Conservation (phyloP, 2,888 invertebrate species). For the Drosophila colorata region DNA sequence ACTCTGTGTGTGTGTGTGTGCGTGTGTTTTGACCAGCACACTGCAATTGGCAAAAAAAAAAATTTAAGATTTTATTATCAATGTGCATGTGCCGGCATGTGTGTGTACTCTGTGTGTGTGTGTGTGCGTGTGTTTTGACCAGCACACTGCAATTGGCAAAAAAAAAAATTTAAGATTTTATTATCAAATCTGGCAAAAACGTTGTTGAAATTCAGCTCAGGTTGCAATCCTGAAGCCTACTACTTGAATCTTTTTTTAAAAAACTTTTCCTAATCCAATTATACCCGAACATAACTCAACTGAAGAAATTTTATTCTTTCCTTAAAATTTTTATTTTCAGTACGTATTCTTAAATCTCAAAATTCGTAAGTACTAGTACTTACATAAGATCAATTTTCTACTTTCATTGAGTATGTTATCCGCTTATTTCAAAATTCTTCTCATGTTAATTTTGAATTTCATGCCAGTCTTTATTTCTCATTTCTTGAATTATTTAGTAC, state of each 20-base stretch:
- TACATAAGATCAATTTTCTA: too few relatives aligned
- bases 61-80: neutral
- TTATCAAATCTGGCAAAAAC: neutral
- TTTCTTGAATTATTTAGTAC: too few relatives aligned
- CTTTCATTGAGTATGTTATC: too few relatives aligned
- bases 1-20: constrained; percentile 16
- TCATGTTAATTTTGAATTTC: too few relatives aligned
- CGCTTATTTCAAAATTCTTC: too few relatives aligned
- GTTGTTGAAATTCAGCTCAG: neutral
- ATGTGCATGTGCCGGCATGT: constrained; percentile 41
- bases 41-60: constrained; percentile 2
- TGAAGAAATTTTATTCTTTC: too few relatives aligned
- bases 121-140: constrained; percentile 16
- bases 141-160: constrained; percentile 11
- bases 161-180: neutral
- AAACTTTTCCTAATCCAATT: too few relatives aligned
- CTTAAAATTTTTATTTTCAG: neutral
- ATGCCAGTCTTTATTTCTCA: too few relatives aligned
- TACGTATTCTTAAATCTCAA: neutral
- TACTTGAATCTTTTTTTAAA: too few relatives aligned
- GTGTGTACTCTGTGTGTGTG: constrained; percentile 19
- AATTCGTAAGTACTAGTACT: too few relatives aligned
- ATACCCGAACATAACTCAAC: too few relatives aligned
- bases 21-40: constrained; percentile 19
- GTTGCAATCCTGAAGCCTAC: too few relatives aligned